Evolutionary conservation across 2,113 vertebrate genomes (phyloP).

Genomic region (Mugil cephalus): DNA sequence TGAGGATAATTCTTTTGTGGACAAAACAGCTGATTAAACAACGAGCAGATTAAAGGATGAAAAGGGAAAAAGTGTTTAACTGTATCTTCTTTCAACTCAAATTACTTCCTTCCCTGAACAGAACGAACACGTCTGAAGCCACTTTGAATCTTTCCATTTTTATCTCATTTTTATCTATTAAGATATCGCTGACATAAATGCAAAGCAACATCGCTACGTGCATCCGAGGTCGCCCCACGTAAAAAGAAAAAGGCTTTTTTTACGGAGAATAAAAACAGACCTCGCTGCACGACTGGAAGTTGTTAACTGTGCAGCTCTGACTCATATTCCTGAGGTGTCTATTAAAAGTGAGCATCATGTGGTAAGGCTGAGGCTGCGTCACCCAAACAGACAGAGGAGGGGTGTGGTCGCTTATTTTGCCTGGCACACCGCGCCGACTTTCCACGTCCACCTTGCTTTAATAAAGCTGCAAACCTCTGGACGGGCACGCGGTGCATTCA

Average conservation of each 20-base stretch:
- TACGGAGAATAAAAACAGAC: not conserved
- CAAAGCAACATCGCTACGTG: too few species aligned
- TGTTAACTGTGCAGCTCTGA: slow-evolving; percentile 42
- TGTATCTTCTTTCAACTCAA: too few species aligned
- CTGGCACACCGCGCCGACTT: slow-evolving; percentile 37
- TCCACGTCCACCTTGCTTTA: slow-evolving; percentile 57
- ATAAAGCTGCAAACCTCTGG: slow-evolving; percentile 39
- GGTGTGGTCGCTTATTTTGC: slow-evolving; percentile 33
- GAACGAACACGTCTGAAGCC: too few species aligned
- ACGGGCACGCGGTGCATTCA: slow-evolving; percentile 18
- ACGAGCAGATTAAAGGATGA: too few species aligned
- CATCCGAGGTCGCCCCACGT: not conserved
- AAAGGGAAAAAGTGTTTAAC: too few species aligned
- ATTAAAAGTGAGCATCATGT: slow-evolving; percentile 53
- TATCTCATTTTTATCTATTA: too few species aligned
- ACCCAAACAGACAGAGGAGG: slow-evolving; percentile 19
- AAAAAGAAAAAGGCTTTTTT: not conserved
- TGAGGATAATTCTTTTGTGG: too few species aligned
- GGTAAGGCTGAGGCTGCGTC: slow-evolving; percentile 51
- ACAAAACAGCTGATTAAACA: too few species aligned
- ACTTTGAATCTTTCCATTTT: too few species aligned
- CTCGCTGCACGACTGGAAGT: slow-evolving; percentile 20
- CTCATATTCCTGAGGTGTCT: slow-evolving; percentile 49
- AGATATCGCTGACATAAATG: too few species aligned
- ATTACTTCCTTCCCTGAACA: too few species aligned